Evolutionary conservation across 2,888 invertebrate species (phyloP).

Genomic region (Notodonta dromedarius): DNA sequence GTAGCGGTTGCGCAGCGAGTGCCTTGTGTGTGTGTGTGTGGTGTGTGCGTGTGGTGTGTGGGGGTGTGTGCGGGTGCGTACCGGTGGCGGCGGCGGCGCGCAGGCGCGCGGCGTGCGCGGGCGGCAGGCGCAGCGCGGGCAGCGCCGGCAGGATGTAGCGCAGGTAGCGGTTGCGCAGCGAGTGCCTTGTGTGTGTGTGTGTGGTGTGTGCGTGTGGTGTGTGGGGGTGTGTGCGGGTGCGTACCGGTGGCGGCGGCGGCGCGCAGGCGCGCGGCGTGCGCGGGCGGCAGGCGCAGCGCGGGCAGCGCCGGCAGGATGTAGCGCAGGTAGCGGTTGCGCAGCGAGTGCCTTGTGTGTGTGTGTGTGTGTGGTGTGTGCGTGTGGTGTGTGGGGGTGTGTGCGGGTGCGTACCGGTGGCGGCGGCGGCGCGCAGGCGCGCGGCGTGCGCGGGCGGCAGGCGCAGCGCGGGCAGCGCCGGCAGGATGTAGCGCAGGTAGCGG

Average conservation of each 20-base stretch:
- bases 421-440: slow-evolving; percentile 49
- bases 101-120: slow-evolving; percentile 41
- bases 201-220: not conserved
- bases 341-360: slow-evolving; percentile 72
- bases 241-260: slow-evolving; percentile 51
- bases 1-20: slow-evolving; percentile 77
- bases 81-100: slow-evolving; percentile 53
- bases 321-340: slow-evolving; percentile 76
- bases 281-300: slow-evolving; percentile 47
- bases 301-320: slow-evolving; percentile 66
- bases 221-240: not conserved
- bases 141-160: slow-evolving; percentile 70
- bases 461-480: slow-evolving; percentile 59
- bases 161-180: slow-evolving; percentile 75
- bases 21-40: slow-evolving; percentile 45
- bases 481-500: slow-evolving; percentile 73
- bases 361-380: not conserved
- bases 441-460: slow-evolving; percentile 47
- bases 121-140: slow-evolving; percentile 48
- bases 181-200: slow-evolving; percentile 58
- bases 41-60: not conserved
- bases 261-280: slow-evolving; percentile 44
- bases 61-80: slow-evolving; percentile 10
- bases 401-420: slow-evolving; percentile 41
- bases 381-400: not conserved